Percentiles rank a stretch among this genome's conserved stretches.
Evolutionary conservation across 2,888 invertebrate species (phyloP).

Genomic region (Lasioglossum figueresi): DNA sequence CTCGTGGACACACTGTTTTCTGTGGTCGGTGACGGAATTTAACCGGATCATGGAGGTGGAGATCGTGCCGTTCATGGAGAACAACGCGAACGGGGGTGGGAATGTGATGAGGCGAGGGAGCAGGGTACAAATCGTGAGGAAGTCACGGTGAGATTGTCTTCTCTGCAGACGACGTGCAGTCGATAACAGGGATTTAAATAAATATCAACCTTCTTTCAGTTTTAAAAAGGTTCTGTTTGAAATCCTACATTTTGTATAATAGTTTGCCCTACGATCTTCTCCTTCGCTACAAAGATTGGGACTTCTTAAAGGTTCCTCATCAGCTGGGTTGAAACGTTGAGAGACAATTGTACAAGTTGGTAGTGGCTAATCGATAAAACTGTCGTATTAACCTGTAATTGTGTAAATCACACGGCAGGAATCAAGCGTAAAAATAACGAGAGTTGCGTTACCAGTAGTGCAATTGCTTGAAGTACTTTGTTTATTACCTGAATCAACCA

Average conservation of each 20-base stretch:
- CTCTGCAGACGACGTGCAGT: neutral
- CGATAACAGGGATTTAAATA: neutral
- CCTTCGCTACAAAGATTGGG: no score
- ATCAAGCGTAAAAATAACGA: neutral
- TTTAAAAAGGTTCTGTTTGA: no score
- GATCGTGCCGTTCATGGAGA: slow-evolving; percentile 78
- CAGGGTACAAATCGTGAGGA: slow-evolving; percentile 73
- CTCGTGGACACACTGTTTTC: neutral
- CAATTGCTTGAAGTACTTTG: neutral
- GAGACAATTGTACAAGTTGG: neutral
- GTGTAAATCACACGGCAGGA: no score
- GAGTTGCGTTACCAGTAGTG: no score
- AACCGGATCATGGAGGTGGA: slow-evolving; percentile 76
- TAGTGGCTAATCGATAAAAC: neutral
- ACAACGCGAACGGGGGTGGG: slow-evolving; percentile 50
- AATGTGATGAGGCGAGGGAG: slow-evolving; percentile 67
- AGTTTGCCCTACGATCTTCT: no score
- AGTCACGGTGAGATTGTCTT: slow-evolving; percentile 75
- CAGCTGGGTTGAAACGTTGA: no score
- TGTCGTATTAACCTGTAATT: neutral
- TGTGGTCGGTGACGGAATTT: neutral
- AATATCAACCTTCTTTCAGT: no score
- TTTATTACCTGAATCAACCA: neutral
- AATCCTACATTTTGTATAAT: no score
- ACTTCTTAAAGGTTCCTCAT: no score